Percentiles rank a stretch among this genome's conserved stretches.
Conservation (phyloP, 1,140 invertebrate genomes). For the Drosophila repletoides region DNA sequence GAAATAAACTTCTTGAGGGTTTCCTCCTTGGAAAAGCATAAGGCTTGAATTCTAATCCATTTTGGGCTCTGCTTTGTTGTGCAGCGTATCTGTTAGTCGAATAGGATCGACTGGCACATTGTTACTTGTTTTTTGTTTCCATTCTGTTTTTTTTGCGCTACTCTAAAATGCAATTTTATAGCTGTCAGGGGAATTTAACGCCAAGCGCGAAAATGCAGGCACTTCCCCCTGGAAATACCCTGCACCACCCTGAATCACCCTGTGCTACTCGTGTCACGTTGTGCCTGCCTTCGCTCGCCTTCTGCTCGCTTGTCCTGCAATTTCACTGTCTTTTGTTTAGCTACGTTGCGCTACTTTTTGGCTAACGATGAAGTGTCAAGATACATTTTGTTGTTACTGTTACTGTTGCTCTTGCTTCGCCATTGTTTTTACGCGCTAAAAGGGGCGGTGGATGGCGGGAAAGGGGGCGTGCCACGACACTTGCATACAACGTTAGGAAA, state of each 20-base stretch:
- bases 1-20: too few relatives aligned
- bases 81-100: too few relatives aligned
- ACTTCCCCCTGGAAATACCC: conserved; percentile 26
- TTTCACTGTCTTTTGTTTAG: conserved; percentile 42
- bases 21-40: too few relatives aligned
- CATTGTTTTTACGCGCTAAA: conserved; percentile 33
- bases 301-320: conserved; percentile 31
- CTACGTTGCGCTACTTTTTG: conserved; percentile 77
- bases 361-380: conserved; percentile 80
- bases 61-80: background rate
- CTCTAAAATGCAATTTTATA: conserved; percentile 81
- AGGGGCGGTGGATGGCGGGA: background rate
- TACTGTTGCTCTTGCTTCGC: conserved; percentile 39
- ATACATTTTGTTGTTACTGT: conserved; percentile 61
- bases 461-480: conserved; percentile 29
- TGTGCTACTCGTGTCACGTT: conserved; percentile 55
- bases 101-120: too few relatives aligned
- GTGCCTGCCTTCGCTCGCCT: conserved; percentile 54
- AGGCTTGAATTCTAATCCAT: background rate
- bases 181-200: conserved; percentile 79
- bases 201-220: conserved; percentile 78
- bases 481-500: conserved; percentile 52
- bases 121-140: background rate
- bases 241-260: background rate
- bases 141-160: conserved; percentile 30